These are phyloP conservation scores for Streptopelia turtur DNA, from an alignment of 2,797 vertebrate species.

Conservation along the genomic window DNA sequence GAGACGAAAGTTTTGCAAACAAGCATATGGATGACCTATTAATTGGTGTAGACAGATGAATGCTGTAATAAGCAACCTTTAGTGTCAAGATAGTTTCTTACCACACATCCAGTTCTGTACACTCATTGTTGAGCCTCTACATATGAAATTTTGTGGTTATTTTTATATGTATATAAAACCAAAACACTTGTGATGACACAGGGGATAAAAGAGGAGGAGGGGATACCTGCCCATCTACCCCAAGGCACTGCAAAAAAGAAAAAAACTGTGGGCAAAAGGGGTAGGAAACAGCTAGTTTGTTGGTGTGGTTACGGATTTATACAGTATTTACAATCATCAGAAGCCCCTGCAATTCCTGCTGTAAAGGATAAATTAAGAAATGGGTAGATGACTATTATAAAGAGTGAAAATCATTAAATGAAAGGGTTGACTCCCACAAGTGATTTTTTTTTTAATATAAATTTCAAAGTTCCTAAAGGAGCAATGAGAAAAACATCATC, in stretches of 20 bases:
- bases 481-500: not conserved
- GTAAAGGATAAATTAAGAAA: not conserved
- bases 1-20: not conserved
- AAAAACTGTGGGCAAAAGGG: not conserved
- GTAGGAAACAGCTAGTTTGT: not conserved
- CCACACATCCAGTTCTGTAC: not conserved
- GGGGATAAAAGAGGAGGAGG: not conserved
- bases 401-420: not conserved
- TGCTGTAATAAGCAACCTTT: not conserved
- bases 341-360: not conserved
- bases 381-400: accelerated
- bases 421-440: not conserved
- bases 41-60: conserved; percentile 7
- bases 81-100: not conserved
- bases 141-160: not conserved
- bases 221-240: not conserved
- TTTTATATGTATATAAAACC: not conserved
- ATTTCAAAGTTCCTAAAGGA: not conserved
- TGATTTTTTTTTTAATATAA: not conserved
- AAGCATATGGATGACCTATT: not conserved
- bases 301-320: not conserved
- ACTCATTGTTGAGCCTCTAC: not conserved
- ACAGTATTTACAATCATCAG: not conserved
- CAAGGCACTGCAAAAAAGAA: not conserved
- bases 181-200: not conserved